phyloP scores from a whole-genome alignment of 1,140 invertebrate genomes.

The Eubasilissa regina region DNA sequence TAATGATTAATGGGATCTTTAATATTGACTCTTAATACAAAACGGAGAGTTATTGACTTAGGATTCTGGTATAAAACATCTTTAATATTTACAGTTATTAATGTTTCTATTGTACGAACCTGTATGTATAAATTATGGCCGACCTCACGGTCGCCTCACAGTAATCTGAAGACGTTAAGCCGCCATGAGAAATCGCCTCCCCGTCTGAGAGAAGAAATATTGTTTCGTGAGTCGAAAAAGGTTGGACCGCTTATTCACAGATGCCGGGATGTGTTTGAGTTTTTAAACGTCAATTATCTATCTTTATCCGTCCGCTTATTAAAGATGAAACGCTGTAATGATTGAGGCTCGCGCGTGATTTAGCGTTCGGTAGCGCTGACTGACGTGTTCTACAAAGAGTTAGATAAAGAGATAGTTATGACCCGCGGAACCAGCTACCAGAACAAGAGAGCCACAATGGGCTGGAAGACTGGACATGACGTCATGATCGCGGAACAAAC shows the following conservation, averaged over 20 bases:
- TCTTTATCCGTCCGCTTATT: constrained; percentile 46
- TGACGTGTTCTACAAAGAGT: constrained; percentile 43
- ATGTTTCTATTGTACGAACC: constrained; percentile 45
- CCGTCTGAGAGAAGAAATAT: constrained; percentile 28
- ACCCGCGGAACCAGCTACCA: constrained; percentile 19
- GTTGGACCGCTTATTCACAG: constrained; percentile 23
- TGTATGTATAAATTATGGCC: constrained; percentile 41
- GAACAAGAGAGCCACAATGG: constrained; percentile 26
- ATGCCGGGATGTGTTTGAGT: constrained; percentile 43
- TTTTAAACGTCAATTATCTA: constrained; percentile 52
- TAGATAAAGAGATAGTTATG: constrained; percentile 36
- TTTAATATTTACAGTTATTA: constrained; percentile 46
- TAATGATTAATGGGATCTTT: background rate
- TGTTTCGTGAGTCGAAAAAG: constrained; percentile 26
- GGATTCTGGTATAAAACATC: constrained; percentile 24
- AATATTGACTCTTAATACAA: constrained; percentile 21
- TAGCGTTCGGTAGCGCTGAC: constrained; percentile 44
- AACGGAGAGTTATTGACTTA: constrained; percentile 34
- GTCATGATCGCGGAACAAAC: constrained; percentile 4
- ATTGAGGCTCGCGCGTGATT: constrained; percentile 45
- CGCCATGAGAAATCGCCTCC: constrained; percentile 43
- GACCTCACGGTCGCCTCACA: constrained; percentile 18
- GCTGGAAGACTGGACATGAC: constrained; percentile 13
- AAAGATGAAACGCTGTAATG: constrained; percentile 51
- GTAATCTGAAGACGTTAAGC: constrained; percentile 46